Conservation (phyloP, 30 jellyfish, hydroid and myxozoan genomes). For the Aurelia sp. region DNA sequence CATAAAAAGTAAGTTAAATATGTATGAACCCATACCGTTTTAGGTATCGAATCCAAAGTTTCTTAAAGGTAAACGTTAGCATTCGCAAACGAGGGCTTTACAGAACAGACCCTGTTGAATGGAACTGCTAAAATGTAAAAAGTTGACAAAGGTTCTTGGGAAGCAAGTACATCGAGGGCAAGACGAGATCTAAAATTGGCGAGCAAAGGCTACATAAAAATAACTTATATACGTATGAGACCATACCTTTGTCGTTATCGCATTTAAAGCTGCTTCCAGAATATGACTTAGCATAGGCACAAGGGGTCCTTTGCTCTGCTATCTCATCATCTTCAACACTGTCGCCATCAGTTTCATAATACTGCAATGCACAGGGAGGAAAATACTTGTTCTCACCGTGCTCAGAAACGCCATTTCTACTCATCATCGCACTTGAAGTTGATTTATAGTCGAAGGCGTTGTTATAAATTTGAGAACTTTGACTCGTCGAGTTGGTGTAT, state of each 20-base stretch:
- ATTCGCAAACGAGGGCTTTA: too few relatives aligned
- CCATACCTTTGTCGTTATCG: conserved; percentile 59
- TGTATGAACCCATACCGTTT: too few relatives aligned
- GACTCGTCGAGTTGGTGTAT: conserved; percentile 9
- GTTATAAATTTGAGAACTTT: conserved; percentile 43
- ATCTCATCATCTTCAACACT: conserved; percentile 67
- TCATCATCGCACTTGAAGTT: conserved; percentile 40
- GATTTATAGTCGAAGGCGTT: conserved; percentile 70
- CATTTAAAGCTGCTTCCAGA: conserved; percentile 26
- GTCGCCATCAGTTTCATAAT: conserved; percentile 71
- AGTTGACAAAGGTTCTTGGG: too few relatives aligned
- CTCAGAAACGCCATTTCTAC: conserved; percentile 54
- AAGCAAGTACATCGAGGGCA: too few relatives aligned
- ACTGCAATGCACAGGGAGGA: conserved; percentile 77
- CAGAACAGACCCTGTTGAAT: too few relatives aligned
- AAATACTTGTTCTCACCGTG: conserved; percentile 61
- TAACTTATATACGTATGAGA: too few relatives aligned
- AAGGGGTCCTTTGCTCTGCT: conserved; percentile 55
- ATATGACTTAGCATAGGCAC: conserved; percentile 63
- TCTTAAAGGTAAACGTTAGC: too few relatives aligned
- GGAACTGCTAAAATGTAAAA: too few relatives aligned
- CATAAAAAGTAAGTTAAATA: too few relatives aligned
- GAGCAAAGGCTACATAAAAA: too few relatives aligned
- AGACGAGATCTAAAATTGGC: too few relatives aligned
- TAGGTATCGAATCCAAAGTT: too few relatives aligned